A percentile compares a stretch with the other conserved stretches of the same genome.
Evolutionary conservation across 2,888 invertebrate species (phyloP).

Genomic region (Alloscopus bannaensis): DNA sequence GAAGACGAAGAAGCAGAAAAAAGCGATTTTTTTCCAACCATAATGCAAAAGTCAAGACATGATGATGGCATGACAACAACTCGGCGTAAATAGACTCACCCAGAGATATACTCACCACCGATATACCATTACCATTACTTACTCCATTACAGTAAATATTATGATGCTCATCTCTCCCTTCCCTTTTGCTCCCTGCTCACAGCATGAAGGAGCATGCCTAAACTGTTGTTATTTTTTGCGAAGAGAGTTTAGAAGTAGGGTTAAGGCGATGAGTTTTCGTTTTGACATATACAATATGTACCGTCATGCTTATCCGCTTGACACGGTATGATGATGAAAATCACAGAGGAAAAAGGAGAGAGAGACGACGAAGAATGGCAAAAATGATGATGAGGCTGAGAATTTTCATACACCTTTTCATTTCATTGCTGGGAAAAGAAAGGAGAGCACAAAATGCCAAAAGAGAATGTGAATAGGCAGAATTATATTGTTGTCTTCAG

Average conservation of each 20-base stretch:
- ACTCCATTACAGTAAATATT: no score
- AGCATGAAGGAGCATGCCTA: not conserved
- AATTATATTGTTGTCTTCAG: not conserved
- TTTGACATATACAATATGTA: constrained; percentile 25
- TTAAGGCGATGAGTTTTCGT: constrained; percentile 22
- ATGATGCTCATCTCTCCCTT: no score
- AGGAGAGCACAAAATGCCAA: not conserved
- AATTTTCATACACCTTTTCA: not conserved
- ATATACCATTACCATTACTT: no score
- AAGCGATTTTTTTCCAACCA: no score
- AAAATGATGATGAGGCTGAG: not conserved
- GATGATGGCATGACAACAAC: no score
- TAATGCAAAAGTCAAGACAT: constrained; percentile 20
- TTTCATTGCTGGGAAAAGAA: not conserved
- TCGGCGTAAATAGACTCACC: no score
- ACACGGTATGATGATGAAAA: constrained; percentile 19
- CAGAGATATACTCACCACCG: no score
- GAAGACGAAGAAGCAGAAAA: no score
- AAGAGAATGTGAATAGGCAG: not conserved
- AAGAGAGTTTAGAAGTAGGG: not conserved
- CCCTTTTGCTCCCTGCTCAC: not conserved
- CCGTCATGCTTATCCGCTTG: constrained; percentile 19
- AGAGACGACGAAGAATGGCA: not conserved
- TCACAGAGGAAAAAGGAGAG: not conserved
- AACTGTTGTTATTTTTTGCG: not conserved